Conservation (phyloP, 2,113 vertebrate species). For the Loxodonta africana region DNA sequence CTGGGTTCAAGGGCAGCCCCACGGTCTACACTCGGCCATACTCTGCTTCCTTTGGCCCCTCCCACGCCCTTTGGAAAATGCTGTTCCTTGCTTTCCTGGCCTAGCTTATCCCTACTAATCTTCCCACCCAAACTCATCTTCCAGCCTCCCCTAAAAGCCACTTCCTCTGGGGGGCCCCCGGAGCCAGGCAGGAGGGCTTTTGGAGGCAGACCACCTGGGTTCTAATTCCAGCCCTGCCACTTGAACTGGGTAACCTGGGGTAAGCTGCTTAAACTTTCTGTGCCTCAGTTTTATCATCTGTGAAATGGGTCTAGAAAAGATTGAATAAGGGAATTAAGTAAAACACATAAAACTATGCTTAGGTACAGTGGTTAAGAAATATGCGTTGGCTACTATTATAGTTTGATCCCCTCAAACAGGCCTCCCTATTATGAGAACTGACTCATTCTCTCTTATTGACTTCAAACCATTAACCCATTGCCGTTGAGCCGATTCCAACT, state of each 20-base stretch:
- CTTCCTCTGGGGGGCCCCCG: not conserved
- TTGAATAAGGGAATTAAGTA: not conserved
- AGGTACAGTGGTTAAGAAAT: too few species aligned
- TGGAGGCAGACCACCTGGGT: not conserved
- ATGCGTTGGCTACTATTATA: rapidly evolving
- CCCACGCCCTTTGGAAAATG: not conserved
- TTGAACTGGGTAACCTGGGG: not conserved
- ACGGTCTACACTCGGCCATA: not conserved
- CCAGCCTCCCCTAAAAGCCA: not conserved
- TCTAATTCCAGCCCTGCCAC: not conserved
- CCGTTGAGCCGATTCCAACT: too few species aligned
- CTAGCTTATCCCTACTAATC: not conserved
- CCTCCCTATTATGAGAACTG: not conserved
- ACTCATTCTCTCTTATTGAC: not conserved
- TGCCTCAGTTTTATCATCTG: not conserved
- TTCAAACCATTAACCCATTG: too few species aligned
- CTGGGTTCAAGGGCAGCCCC: not conserved
- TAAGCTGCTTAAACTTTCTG: too few species aligned
- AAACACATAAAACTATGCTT: not conserved
- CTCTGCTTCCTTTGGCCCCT: not conserved
- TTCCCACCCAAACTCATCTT: not conserved
- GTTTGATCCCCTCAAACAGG: not conserved
- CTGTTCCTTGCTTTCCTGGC: not conserved
- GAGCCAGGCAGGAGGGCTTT: not conserved
- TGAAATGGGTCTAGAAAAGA: not conserved